Evolutionary conservation across 2,888 invertebrate genomes (phyloP), one percentile per base, ranked within the genome.

Genomic region (Xylota sylvarum): DNA sequence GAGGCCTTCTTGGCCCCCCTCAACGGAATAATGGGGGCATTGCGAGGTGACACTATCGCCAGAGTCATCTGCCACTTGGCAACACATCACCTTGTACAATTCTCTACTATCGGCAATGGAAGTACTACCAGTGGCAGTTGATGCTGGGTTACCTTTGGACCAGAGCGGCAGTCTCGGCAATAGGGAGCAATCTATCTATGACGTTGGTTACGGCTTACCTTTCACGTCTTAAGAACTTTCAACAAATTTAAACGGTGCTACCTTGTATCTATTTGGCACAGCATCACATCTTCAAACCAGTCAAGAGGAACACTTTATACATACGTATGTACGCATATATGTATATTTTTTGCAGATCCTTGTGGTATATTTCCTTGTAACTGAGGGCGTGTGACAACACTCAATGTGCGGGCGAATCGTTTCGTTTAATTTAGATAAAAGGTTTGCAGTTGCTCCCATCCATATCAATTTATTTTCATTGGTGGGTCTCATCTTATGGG

Each of bases 361-460:
- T 48, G 46, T 23, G 14, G 27, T 6, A 12, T 27, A 17, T 48
- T 27, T 43, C 1, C 17, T 35, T 52, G 43, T 0, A 12, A 35
- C n/a, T 9, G n/a, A 9, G 12, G 12, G 40, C 56, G 72, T 46
- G 19, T 10, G 35, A 43, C 48, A 12, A 12, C 35, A 35, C 2
- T 7, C 6, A 5, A 9, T 19, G 50, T 7, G 27, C 37, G 14
- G 40, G 30, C 14, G 48, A 58, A 67, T 65, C 67, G 43, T 67
- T 58, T 50, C 35, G 46, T 74, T 82, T 76, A 65, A 82, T 82
- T 82, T 65, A 82, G 82, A 76, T 82, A 82, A 82, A 82, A 82
- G 82, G 82, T 76, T 82, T 70, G 64, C 64, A 76, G 48, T 56
- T 35, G 52, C n/a, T 1, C 56, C 46, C 64, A 70, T 64, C 82